Base-by-base conservation (phyloP, 2,888 invertebrate genomes). In the Meiosimyza platycephala region DNA sequence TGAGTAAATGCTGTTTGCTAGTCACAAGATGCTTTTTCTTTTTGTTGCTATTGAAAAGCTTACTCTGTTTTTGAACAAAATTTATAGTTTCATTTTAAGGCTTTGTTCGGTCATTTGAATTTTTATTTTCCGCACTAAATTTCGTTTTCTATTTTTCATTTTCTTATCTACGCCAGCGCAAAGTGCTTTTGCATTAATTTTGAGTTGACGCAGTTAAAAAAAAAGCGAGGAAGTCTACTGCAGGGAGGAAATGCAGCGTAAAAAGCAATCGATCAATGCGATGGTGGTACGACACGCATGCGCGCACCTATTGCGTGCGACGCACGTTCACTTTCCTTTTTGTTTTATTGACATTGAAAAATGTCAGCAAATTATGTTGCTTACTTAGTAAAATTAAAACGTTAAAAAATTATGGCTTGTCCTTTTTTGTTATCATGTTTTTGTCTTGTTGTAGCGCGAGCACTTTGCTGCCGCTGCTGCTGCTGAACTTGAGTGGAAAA, bases 161-260 rank as follows among this genome's bases (percentile, higher is more conserved):
- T 22, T 64, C 18, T 22, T 51, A 18, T 50, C 48, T 28, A 15
- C 18, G 48, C 63, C 16, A 47, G 64, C 52, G 52, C 28, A 18
- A 52, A 64, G 64, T 64, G 64, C 40, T 40, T 50, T 64, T 64
- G 64, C 64, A 64, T 64, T 64, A 52, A 64, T 52, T 64, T 64
- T 16, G 15, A 40, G 7, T 40, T 40, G 40, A 40, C 40, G 40
- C 40, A 40, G 40, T 40, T 28, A 18, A 52, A 15, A 16, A 22
- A 7, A 22, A 50, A 9, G 48, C 50, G 16, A 48, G n/a, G 63
- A 28, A 16, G 60, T 18, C 60, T 40, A 40, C 40, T 6, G 63
- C n/a, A n/a, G 13, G 52, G 15, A n/a, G 51, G 51, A 9, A 18
- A 51, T 18, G 50, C 12, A 12, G 64, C 1, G 15, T 22, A 28